Conservation (phyloP, 2,888 invertebrate genomes). For the Muschampia plurimacula region DNA sequence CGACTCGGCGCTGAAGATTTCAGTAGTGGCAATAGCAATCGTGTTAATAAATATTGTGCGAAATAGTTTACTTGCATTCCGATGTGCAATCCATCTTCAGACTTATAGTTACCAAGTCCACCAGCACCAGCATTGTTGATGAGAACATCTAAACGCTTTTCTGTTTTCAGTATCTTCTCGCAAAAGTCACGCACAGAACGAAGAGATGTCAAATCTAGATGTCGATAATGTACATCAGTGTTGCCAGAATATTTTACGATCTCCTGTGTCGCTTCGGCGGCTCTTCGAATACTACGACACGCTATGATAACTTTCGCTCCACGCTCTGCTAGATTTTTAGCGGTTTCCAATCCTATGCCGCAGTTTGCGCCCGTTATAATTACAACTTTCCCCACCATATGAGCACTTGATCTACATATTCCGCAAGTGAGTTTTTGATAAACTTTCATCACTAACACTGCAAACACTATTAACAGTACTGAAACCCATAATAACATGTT, state of each 20-base stretch:
- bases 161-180: conserved; percentile 76
- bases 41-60: conserved; percentile 90
- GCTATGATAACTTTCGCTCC: conserved; percentile 83
- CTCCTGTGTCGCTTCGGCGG: conserved; percentile 65
- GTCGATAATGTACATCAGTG: conserved; percentile 63
- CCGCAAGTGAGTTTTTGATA: conserved; percentile 75
- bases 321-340: conserved; percentile 78
- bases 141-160: conserved; percentile 82
- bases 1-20: conserved; percentile 87
- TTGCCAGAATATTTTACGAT: conserved; percentile 73
- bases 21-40: conserved; percentile 81
- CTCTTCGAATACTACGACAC: conserved; percentile 74
- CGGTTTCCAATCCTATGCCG: conserved; percentile 84
- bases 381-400: conserved; percentile 79
- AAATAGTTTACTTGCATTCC: conserved; percentile 90
- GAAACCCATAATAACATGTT: conserved; percentile 42
- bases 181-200: conserved; percentile 85
- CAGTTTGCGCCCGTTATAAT: conserved; percentile 78
- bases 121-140: conserved; percentile 87
- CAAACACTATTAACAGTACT: conserved; percentile 35
- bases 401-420: conserved; percentile 73
- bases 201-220: conserved; percentile 77
- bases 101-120: conserved; percentile 78
- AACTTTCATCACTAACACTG: conserved; percentile 57
- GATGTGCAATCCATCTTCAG: conserved; percentile 88